Base-by-base conservation (phyloP, 2,888 invertebrate species). In the Tetragonisca angustula region DNA sequence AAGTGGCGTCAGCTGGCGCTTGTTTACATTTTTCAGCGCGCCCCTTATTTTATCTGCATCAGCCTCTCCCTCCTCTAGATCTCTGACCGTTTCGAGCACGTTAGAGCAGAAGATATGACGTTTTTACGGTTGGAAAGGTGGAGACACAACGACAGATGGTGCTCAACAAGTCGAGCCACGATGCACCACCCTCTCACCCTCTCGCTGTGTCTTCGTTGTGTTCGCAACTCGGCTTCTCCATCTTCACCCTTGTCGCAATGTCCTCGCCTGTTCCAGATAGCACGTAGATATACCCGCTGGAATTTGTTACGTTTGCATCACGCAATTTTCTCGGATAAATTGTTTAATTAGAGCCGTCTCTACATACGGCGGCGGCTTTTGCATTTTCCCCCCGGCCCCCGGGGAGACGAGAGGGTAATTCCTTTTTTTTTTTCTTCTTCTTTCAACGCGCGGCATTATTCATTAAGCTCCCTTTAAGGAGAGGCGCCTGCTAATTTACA, bases 81-180 rank as follows among this genome's bases (percentile, higher is more conserved):
- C 9, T 43, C 65, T 71, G 87, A 80, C 76, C 76, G 77, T 74
- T 82, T 64, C 65, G 62, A 84, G 68, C 75, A 81, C 79, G 87
- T 86, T 83, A 71, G 69, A 81, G 79, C 74, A 50, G 70, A 78
- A 84, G 89, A 89, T 86, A 86, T 71, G 88, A 84, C 73, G n/a
- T 89, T 89, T 89, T 89, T 89, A 86, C 86, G 81, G 73, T 21
- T 52, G 79, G 72, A 85, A 80, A 84, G 85, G 78, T 13, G 79
- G 83, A 84, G 90, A 87, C 88, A 83, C 77, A 81, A 75, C 86
- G 89, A 91, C 91, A 87, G 90, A 90, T 90, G 90, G 88, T 87
- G 90, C 89, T 90, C 90, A 91, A 90, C 90, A 91, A 90, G 90
- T 90, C 91, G 87, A 73, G 85, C 75, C 74, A 65, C 36, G 36